A percentile compares a stretch with the other conserved stretches of the same genome.
Conservation (phyloP, 1,140 invertebrate species). For the Heliconius eleuchia region DNA sequence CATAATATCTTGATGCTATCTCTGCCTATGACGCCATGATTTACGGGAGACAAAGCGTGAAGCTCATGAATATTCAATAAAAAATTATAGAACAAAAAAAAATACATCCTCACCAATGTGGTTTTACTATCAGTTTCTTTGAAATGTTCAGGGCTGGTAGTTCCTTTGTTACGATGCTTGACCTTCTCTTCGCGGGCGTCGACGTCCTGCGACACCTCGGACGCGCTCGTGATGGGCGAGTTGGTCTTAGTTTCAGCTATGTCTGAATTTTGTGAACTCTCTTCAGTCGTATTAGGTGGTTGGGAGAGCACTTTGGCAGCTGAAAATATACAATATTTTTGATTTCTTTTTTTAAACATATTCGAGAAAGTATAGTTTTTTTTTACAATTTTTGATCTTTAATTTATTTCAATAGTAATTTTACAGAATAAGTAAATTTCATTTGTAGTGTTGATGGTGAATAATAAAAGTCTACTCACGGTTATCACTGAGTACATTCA, state of each 20-base stretch:
- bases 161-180: not conserved
- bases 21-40: no score
- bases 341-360: not conserved
- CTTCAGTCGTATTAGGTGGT: slow-evolving; percentile 61
- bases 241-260: slow-evolving; percentile 65
- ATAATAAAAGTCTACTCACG: no score
- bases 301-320: slow-evolving; percentile 47
- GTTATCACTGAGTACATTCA: no score
- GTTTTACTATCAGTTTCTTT: slow-evolving; percentile 20
- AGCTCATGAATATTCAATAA: no score
- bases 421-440: no score
- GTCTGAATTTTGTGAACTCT: slow-evolving; percentile 72
- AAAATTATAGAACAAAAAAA: slow-evolving; percentile 2
- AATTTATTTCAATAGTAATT: no score
- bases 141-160: slow-evolving; percentile 2
- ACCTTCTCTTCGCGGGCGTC: slow-evolving; percentile 35
- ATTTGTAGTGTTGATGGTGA: no score
- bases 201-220: slow-evolving; percentile 53
- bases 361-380: not conserved
- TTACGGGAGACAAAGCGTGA: no score
- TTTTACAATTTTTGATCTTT: no score
- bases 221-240: slow-evolving; percentile 60
- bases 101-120: slow-evolving; percentile 16
- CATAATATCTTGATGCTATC: no score
- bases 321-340: slow-evolving; percentile 23